Conservation (phyloP, 2,797 vertebrate species). For the Tenualosa thibaudeaui region DNA sequence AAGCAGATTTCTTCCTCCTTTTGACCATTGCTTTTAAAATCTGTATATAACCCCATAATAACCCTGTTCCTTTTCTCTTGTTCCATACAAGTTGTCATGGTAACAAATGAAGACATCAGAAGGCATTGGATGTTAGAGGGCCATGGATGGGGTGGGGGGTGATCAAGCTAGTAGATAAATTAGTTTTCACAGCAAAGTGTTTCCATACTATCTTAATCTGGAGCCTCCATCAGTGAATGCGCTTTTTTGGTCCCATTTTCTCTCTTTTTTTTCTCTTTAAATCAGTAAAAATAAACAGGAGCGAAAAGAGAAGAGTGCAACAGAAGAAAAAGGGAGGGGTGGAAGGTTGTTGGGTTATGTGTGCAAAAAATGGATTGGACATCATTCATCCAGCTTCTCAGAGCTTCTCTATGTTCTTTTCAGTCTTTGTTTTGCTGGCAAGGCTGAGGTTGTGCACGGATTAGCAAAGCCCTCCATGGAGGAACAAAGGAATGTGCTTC, state of each 20-base stretch:
- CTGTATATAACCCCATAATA: neutral
- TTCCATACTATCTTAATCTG: neutral
- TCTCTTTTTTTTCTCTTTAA: no score
- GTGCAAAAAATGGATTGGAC: neutral
- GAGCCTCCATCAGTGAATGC: neutral
- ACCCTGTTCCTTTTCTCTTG: slow-evolving; percentile 29
- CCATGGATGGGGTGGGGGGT: neutral
- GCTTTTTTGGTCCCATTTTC: neutral
- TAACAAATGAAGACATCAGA: slow-evolving; percentile 58
- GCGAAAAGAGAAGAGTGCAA: neutral
- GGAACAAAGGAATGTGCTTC: slow-evolving; percentile 3
- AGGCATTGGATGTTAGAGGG: neutral
- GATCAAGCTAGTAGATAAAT: slow-evolving; percentile 60
- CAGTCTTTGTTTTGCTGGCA: neutral
- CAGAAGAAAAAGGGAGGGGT: neutral
- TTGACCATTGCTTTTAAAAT: neutral
- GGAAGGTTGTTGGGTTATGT: no score
- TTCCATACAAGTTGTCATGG: slow-evolving; percentile 53
- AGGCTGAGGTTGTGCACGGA: neutral
- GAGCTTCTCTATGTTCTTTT: neutral
- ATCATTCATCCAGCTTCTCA: neutral
- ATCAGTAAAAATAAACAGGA: neutral
- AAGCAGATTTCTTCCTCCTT: neutral
- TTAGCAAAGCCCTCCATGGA: neutral
- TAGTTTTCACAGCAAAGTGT: slow-evolving; percentile 30